These are phyloP conservation scores for Osmerus mordax DNA, from an alignment of 2,113 vertebrate species.

Conservation along the genomic window DNA sequence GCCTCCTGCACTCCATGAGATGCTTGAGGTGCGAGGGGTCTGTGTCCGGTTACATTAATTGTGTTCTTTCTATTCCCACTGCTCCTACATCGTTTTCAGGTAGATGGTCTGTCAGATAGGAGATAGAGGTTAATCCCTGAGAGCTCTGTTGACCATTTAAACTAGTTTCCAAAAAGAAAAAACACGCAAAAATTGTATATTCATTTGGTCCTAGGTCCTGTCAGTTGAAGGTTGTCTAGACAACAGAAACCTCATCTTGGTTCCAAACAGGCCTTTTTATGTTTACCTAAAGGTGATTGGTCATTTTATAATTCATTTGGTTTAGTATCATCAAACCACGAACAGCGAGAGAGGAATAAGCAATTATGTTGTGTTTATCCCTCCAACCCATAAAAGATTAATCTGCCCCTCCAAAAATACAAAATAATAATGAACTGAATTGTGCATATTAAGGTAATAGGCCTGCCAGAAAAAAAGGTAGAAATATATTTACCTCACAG, in stretches of 20 bases:
- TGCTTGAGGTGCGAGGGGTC: slow-evolving; percentile 30
- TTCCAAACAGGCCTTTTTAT: slow-evolving; percentile 22
- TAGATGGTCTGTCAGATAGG: not conserved
- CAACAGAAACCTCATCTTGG: too few relatives aligned
- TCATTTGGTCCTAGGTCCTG: too few relatives aligned
- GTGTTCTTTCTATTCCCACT: slow-evolving; percentile 40
- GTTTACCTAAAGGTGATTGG: slow-evolving; percentile 53
- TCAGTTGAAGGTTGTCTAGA: too few relatives aligned
- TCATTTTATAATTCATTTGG: slow-evolving; percentile 56
- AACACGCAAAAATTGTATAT: not conserved
- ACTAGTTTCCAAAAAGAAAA: too few relatives aligned
- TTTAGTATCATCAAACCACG: slow-evolving; percentile 56
- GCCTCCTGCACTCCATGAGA: slow-evolving; percentile 7
- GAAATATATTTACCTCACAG: slow-evolving; percentile 63
- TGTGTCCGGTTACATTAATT: slow-evolving; percentile 27
- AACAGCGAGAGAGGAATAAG: slow-evolving; percentile 62
- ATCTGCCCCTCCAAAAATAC: slow-evolving; percentile 60
- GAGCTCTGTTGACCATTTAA: too few relatives aligned
- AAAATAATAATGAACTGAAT: slow-evolving; percentile 74
- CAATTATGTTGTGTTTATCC: slow-evolving; percentile 52
- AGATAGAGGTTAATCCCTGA: too few relatives aligned
- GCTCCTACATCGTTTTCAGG: slow-evolving; percentile 15
- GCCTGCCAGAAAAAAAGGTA: slow-evolving; percentile 55
- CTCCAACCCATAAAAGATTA: slow-evolving; percentile 57
- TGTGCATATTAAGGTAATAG: slow-evolving; percentile 63